Percentiles rank a stretch among this genome's conserved stretches.
Evolutionary conservation across 2,888 invertebrate genomes (phyloP).

Genomic region (Lycocerus yunnanus): DNA sequence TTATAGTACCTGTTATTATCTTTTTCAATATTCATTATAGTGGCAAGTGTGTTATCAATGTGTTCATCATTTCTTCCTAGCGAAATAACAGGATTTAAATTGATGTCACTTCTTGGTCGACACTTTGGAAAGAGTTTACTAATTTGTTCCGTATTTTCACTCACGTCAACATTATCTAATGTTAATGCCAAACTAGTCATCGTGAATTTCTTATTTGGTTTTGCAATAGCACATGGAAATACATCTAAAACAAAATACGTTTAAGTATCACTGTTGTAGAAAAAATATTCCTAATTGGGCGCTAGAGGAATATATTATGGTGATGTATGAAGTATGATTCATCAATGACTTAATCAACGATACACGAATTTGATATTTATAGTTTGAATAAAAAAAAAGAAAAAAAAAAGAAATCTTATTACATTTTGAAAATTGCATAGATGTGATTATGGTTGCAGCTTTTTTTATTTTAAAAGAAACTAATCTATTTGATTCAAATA

Average conservation of each 20-base stretch:
- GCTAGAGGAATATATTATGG: background rate
- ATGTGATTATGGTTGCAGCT: background rate
- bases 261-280: background rate
- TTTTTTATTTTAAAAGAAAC: background rate
- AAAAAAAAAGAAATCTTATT: too few species aligned
- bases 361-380: background rate
- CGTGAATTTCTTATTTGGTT: conserved; percentile 40
- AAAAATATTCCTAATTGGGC: background rate
- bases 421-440: background rate
- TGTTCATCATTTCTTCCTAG: conserved; percentile 53
- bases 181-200: conserved; percentile 57
- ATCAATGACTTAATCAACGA: conserved; percentile 3
- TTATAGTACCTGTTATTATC: conserved; percentile 52
- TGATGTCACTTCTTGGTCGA: conserved; percentile 70
- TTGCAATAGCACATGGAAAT: conserved; percentile 24
- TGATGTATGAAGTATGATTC: conserved; percentile 2
- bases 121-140: conserved; percentile 87
- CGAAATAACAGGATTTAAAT: conserved; percentile 59
- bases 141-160: conserved; percentile 72
- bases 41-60: conserved; percentile 53
- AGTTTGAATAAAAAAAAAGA: background rate
- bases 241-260: conserved; percentile 21
- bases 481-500: background rate
- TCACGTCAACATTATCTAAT: conserved; percentile 57
- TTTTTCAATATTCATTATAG: conserved; percentile 59